phyloP scores from a whole-genome alignment of 2,113 vertebrate genomes.

The Oreochromis tanganicae region DNA sequence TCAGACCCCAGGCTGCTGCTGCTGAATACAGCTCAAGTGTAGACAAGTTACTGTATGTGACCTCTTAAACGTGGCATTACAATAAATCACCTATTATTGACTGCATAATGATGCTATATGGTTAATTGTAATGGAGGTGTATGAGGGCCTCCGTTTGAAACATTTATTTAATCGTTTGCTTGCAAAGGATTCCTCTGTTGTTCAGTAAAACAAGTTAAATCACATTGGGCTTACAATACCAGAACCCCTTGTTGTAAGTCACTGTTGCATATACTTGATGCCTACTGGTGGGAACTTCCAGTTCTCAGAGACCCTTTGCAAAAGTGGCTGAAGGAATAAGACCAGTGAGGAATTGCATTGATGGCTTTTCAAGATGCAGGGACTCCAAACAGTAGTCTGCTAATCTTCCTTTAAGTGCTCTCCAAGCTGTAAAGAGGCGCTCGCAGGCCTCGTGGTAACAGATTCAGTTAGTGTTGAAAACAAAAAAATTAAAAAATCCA shows the following conservation, averaged over 20 bases:
- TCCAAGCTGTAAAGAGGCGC: constrained; percentile 35
- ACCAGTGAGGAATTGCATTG: constrained; percentile 4
- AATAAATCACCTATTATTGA: not conserved
- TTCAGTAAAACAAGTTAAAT: not conserved
- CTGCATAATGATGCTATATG: not conserved
- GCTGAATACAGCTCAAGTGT: not conserved
- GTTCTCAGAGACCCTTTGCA: constrained; percentile 28
- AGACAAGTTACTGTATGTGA: constrained; percentile 8
- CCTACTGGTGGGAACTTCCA: constrained; percentile 1
- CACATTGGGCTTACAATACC: not conserved
- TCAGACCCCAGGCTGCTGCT: not conserved
- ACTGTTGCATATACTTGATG: not conserved
- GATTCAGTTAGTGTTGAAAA: constrained; percentile 4
- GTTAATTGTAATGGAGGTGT: not conserved
- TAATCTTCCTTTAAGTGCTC: constrained; percentile 48
- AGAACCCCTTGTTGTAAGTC: constrained; percentile 1
- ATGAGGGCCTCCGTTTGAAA: not conserved
- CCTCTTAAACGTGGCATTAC: not conserved
- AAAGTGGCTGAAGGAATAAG: constrained; percentile 15
- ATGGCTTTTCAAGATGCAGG: constrained; percentile 63
- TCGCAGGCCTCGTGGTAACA: constrained; percentile 10
- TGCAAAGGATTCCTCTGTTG: not conserved
- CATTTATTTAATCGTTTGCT: not conserved
- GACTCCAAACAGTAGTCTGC: constrained; percentile 55
- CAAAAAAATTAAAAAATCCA: not conserved